These are phyloP conservation scores for Mantis religiosa DNA, from an alignment of 2,888 invertebrate species.

Conservation along the genomic window DNA sequence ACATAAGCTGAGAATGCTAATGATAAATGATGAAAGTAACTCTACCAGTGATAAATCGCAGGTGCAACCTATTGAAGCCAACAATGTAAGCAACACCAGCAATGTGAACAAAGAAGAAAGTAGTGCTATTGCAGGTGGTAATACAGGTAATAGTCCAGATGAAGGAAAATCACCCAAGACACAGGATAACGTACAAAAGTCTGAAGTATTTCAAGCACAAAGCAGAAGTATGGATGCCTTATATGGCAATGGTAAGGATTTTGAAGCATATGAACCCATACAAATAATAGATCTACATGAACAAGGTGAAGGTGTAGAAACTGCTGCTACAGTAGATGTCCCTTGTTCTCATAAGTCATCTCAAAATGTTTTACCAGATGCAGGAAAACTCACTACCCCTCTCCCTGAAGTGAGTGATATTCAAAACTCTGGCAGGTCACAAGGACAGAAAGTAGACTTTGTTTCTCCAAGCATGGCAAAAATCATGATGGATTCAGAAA, in stretches of 20 bases:
- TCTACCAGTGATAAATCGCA: not conserved
- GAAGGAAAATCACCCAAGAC: not conserved
- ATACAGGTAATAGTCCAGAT: not conserved
- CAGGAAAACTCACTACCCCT: not conserved
- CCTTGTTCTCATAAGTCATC: not conserved
- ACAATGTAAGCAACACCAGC: not conserved
- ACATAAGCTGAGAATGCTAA: not conserved
- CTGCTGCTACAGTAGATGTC: not conserved
- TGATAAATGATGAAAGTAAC: not conserved
- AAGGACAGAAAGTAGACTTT: not conserved
- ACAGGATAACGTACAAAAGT: not conserved
- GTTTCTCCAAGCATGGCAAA: not conserved
- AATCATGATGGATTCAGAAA: not conserved
- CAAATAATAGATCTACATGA: not conserved
- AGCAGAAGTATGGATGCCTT: not conserved
- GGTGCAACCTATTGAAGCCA: not conserved
- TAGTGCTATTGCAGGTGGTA: not conserved
- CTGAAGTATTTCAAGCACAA: not conserved
- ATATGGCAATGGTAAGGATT: not conserved
- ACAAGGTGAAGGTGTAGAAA: not conserved
- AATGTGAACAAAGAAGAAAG: not conserved
- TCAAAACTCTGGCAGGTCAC: not conserved
- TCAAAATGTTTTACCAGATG: not conserved
- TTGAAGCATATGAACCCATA: not conserved
- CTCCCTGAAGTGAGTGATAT: not conserved